Evolutionary conservation across 2,113 vertebrate genomes (phyloP).

Genomic region (Lucifuga dentata): DNA sequence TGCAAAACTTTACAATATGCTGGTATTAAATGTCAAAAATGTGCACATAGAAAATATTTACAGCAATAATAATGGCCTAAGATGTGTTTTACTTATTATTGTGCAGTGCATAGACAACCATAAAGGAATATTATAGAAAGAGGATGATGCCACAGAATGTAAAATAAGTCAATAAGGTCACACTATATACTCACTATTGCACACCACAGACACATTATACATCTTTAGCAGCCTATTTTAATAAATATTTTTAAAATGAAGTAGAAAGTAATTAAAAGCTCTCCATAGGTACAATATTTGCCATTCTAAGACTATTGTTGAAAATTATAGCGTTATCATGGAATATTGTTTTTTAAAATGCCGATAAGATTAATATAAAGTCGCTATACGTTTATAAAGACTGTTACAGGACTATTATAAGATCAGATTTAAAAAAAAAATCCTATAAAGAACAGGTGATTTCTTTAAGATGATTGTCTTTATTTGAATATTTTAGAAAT

Average conservation of each 20-base stretch:
- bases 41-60: background rate
- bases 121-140: background rate
- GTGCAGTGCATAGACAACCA: background rate
- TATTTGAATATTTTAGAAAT: constrained; percentile 1
- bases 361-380: too few relatives aligned
- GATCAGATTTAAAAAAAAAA: background rate
- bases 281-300: too few relatives aligned
- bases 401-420: too few relatives aligned
- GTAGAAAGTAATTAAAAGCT: too few relatives aligned
- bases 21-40: constrained; percentile 1
- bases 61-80: background rate
- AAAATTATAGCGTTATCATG: background rate
- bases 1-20: background rate
- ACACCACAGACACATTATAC: background rate
- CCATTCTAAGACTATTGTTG: background rate
- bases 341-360: background rate
- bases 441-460: background rate
- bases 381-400: too few relatives aligned
- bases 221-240: background rate
- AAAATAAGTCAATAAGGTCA: background rate
- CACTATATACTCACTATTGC: too few relatives aligned
- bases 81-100: too few relatives aligned
- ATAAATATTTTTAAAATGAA: background rate
- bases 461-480: background rate
- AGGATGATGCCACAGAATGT: background rate